These are phyloP conservation scores for Leucoraja ocellata DNA, from an alignment of 2,797 vertebrate genomes.

Conservation along the genomic window DNA sequence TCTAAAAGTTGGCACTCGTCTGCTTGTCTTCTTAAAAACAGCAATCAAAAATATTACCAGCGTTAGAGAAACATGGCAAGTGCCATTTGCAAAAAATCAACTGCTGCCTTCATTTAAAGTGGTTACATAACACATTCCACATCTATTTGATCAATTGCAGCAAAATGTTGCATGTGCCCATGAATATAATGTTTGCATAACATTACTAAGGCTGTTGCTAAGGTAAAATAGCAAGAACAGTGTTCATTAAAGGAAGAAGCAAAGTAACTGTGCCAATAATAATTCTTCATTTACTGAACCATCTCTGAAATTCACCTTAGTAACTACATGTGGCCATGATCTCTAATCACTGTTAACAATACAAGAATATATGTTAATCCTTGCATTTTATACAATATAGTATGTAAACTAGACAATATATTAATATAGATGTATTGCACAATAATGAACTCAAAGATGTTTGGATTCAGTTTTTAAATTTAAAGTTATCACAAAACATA, in stretches of 20 bases:
- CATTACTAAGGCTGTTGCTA: slow-evolving; percentile 35
- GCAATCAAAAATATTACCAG: slow-evolving; percentile 48
- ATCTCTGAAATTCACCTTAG: slow-evolving; percentile 33
- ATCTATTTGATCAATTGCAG: slow-evolving; percentile 37
- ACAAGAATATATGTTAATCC: slow-evolving; percentile 37
- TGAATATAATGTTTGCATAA: slow-evolving; percentile 34
- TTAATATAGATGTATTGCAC: slow-evolving; percentile 38
- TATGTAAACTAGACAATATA: slow-evolving; percentile 38
- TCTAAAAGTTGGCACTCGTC: slow-evolving; percentile 68
- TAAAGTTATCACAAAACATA: slow-evolving; percentile 35
- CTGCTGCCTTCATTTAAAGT: slow-evolving; percentile 56
- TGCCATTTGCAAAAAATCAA: slow-evolving; percentile 65
- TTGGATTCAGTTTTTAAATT: slow-evolving; percentile 16
- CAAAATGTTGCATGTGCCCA: slow-evolving; percentile 37
- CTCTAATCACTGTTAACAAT: slow-evolving; percentile 38
- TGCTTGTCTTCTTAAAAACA: slow-evolving; percentile 61
- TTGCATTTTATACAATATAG: slow-evolving; percentile 37
- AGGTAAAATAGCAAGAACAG: not conserved
- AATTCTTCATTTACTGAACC: slow-evolving; percentile 31
- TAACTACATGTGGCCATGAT: slow-evolving; percentile 34
- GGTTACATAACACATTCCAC: slow-evolving; percentile 38
- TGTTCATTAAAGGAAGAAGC: slow-evolving; percentile 32
- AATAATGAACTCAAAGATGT: slow-evolving; percentile 38
- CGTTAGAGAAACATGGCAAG: slow-evolving; percentile 53
- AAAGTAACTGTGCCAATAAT: slow-evolving; percentile 25